A percentile compares a stretch with the other conserved stretches of the same genome.
Conservation (phyloP, 2,888 invertebrate species). For the Drosophila mercatorum region DNA sequence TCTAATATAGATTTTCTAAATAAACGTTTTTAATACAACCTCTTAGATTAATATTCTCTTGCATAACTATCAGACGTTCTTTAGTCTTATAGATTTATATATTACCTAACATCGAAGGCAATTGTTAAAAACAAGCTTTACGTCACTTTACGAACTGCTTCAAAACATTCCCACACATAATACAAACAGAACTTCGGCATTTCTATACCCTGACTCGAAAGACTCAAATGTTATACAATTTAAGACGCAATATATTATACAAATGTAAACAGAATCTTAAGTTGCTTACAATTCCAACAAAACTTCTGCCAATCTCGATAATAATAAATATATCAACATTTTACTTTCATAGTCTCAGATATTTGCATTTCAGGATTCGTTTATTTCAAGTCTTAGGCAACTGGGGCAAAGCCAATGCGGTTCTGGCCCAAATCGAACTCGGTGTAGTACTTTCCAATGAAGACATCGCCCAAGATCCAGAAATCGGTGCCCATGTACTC, state of each 20-base stretch:
- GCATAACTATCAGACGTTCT: too few species aligned
- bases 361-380: conserved; percentile 5
- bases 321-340: too few species aligned
- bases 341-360: too few species aligned
- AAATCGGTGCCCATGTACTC: conserved; percentile 91
- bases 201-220: too few species aligned
- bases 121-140: background rate
- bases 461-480: conserved; percentile 99
- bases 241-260: background rate
- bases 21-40: background rate
- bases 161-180: background rate
- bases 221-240: background rate
- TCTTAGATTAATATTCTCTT: too few species aligned
- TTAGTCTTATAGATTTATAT: background rate
- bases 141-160: background rate
- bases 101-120: background rate
- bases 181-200: too few species aligned
- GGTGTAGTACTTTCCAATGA: conserved; percentile 97
- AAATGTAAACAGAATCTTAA: background rate
- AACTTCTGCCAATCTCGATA: too few species aligned
- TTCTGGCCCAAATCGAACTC: conserved; percentile 95
- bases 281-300: background rate
- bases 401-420: conserved; percentile 93
- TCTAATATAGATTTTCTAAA: background rate
- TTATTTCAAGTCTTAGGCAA: conserved; percentile 81